Conservation (phyloP, 2,113 vertebrate species). For the Gyps fulvus region DNA sequence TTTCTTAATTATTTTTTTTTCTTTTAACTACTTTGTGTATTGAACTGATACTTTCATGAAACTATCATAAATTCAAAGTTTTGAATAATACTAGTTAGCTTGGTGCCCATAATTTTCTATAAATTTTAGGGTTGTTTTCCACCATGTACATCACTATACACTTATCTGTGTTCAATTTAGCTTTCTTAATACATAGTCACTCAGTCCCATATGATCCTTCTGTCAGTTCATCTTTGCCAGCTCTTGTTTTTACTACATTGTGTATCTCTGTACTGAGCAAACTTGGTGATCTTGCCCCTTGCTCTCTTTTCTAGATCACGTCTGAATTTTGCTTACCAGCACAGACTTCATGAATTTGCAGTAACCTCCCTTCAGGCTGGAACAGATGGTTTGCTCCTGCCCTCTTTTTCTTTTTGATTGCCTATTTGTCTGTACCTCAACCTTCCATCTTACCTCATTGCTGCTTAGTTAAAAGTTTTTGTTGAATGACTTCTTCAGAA, state of each 20-base stretch:
- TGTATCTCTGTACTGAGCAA: background rate
- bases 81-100: background rate
- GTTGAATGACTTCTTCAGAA: background rate
- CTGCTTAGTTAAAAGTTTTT: background rate
- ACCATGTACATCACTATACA: background rate
- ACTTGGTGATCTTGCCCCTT: background rate
- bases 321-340: background rate
- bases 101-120: background rate
- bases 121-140: background rate
- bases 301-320: background rate
- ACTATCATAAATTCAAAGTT: background rate
- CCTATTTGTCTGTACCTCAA: background rate
- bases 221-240: background rate
- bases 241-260: background rate
- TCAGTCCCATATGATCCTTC: background rate
- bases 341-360: background rate
- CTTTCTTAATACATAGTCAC: background rate
- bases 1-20: background rate
- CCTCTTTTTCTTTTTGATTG: background rate
- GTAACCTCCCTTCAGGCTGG: background rate
- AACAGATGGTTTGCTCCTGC: background rate
- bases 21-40: background rate
- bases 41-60: background rate
- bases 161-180: background rate
- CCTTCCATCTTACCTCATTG: background rate